These are phyloP conservation scores for Gallinago stenura DNA, from an alignment of 2,797 vertebrate species.

Conservation along the genomic window DNA sequence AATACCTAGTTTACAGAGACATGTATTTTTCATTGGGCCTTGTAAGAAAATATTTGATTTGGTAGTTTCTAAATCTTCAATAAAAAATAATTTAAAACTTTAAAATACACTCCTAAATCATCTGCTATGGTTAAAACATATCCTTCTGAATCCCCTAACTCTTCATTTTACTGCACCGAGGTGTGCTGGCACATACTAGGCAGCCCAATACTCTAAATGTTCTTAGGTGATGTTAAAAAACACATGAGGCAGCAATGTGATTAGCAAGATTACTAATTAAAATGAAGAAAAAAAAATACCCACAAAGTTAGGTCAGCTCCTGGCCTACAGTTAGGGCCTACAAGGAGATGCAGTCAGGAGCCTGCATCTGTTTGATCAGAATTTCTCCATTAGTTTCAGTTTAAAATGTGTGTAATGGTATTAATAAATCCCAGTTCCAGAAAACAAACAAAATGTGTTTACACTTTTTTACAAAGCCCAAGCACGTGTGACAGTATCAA, in stretches of 20 bases:
- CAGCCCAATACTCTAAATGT: neutral
- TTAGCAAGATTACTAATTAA: neutral
- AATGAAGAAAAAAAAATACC: neutral
- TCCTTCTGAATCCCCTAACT: neutral
- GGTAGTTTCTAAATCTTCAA: neutral
- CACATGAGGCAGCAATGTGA: neutral
- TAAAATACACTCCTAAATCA: neutral
- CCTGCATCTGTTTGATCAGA: neutral
- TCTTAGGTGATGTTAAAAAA: neutral
- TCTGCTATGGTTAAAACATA: neutral
- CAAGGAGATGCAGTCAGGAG: neutral
- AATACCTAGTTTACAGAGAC: neutral
- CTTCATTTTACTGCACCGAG: neutral
- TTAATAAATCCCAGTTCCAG: neutral
- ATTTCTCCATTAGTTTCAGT: neutral
- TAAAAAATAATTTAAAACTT: neutral
- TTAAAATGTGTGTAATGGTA: neutral
- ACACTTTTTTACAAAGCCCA: neutral
- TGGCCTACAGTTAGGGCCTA: neutral
- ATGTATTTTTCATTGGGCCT: neutral
- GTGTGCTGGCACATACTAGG: neutral
- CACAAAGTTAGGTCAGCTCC: neutral
- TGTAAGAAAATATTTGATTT: neutral
- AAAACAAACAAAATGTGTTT: neutral
- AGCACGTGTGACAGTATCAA: neutral